These are phyloP conservation scores for Spodoptera exigua DNA, from an alignment of 2,888 invertebrate species.

Conservation along the genomic window DNA sequence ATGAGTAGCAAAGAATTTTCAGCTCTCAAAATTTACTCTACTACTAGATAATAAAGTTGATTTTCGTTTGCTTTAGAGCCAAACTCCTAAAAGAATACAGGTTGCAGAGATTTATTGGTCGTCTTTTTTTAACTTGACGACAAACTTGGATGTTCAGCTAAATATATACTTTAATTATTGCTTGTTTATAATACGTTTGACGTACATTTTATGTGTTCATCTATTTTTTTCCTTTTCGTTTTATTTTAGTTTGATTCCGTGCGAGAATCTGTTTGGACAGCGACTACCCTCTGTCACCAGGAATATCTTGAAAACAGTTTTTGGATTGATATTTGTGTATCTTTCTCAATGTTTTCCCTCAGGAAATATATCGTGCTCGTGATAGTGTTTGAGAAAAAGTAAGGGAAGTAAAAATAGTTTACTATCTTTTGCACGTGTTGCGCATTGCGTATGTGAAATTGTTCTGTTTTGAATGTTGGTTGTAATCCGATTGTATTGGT, in stretches of 20 bases:
- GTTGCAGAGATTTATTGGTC: slow-evolving; percentile 61
- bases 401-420: background rate
- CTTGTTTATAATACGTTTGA: slow-evolving; percentile 73
- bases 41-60: slow-evolving; percentile 57
- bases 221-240: slow-evolving; percentile 63
- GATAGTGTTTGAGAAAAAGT: slow-evolving; percentile 34
- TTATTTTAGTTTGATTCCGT: slow-evolving; percentile 56
- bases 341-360: slow-evolving; percentile 29
- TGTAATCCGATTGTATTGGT: background rate
- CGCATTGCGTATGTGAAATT: background rate
- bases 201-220: slow-evolving; percentile 65
- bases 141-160: slow-evolving; percentile 75
- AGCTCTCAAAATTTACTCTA: slow-evolving; percentile 57
- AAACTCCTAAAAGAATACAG: slow-evolving; percentile 58
- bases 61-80: slow-evolving; percentile 59
- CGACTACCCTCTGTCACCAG: slow-evolving; percentile 29
- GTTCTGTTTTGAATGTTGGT: background rate
- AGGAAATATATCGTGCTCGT: slow-evolving; percentile 20
- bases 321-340: slow-evolving; percentile 50
- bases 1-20: slow-evolving; percentile 68
- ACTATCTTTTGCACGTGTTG: background rate
- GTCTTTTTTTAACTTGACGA: slow-evolving; percentile 80
- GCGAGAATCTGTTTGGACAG: slow-evolving; percentile 55
- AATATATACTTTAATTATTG: slow-evolving; percentile 73
- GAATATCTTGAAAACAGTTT: slow-evolving; percentile 40